Evolutionary conservation across 2,888 invertebrate species (phyloP).

Genomic region (Pseudococcus viburni): DNA sequence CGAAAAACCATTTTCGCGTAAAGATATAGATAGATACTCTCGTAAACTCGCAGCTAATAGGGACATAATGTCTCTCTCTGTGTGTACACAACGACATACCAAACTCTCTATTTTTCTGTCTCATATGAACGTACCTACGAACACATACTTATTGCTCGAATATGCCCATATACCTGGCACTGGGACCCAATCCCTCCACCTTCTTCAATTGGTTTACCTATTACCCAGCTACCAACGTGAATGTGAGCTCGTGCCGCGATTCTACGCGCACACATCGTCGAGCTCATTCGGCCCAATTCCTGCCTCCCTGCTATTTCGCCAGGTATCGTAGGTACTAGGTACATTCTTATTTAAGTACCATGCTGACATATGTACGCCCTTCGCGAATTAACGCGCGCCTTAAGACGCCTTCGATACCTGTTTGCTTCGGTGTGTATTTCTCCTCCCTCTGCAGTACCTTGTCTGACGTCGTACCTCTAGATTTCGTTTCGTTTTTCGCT

Average conservation of each 20-base stretch:
- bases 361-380: not conserved
- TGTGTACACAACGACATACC: not conserved
- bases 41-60: not conserved
- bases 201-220: not conserved
- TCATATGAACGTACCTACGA: not conserved
- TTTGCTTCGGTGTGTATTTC: not conserved
- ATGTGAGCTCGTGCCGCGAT: not conserved
- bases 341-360: no score
- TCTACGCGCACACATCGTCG: not conserved
- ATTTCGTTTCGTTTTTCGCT: no score
- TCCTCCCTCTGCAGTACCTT: no score
- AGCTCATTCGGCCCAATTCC: constrained; percentile 16
- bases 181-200: not conserved
- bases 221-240: not conserved
- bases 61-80: not conserved
- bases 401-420: constrained; percentile 1
- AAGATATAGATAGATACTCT: not conserved
- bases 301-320: not conserved
- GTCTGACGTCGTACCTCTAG: no score
- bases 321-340: not conserved
- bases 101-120: not conserved
- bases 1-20: not conserved
- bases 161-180: not conserved
- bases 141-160: not conserved
- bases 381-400: not conserved